These are phyloP conservation scores for Macrosoma leucophasiata DNA, from an alignment of 2,888 invertebrate genomes.

Conservation along the genomic window DNA sequence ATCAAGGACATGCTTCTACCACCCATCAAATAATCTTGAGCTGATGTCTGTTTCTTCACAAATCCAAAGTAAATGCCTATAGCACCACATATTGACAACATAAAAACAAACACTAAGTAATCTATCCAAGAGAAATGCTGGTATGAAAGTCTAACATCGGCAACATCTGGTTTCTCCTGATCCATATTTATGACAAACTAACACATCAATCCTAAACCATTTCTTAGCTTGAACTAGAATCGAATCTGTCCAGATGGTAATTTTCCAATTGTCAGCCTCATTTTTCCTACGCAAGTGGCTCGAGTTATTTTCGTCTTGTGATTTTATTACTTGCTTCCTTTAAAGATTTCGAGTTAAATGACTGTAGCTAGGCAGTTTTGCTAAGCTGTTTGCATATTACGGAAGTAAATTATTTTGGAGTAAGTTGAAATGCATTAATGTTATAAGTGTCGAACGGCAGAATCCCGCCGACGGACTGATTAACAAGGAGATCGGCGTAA, in stretches of 20 bases:
- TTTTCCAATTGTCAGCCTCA: slow-evolving; percentile 55
- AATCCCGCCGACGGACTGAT: no score
- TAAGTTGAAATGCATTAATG: no score
- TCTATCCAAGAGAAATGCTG: slow-evolving; percentile 76
- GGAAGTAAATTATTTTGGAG: no score
- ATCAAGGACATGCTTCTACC: slow-evolving; percentile 85
- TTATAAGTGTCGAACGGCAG: no score
- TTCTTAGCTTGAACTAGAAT: no score
- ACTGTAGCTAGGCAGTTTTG: no score
- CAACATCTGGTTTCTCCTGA: slow-evolving; percentile 37
- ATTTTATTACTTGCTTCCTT: slow-evolving; percentile 48
- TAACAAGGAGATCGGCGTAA: no score
- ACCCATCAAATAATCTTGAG: slow-evolving; percentile 87
- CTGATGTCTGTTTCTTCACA: slow-evolving; percentile 73
- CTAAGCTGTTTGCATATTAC: no score
- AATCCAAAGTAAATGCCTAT: slow-evolving; percentile 89
- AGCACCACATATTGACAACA: slow-evolving; percentile 82
- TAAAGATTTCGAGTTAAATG: no score
- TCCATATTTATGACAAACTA: slow-evolving; percentile 28
- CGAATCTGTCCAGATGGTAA: slow-evolving; percentile 30
- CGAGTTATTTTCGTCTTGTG: slow-evolving; percentile 42
- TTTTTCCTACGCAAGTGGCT: slow-evolving; percentile 41
- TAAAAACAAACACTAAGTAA: slow-evolving; percentile 79
- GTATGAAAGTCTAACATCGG: slow-evolving; percentile 38
- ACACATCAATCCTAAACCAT: slow-evolving; percentile 5